Conservation (phyloP, 2,888 invertebrate genomes). For the Apomyelois bistriatella region DNA sequence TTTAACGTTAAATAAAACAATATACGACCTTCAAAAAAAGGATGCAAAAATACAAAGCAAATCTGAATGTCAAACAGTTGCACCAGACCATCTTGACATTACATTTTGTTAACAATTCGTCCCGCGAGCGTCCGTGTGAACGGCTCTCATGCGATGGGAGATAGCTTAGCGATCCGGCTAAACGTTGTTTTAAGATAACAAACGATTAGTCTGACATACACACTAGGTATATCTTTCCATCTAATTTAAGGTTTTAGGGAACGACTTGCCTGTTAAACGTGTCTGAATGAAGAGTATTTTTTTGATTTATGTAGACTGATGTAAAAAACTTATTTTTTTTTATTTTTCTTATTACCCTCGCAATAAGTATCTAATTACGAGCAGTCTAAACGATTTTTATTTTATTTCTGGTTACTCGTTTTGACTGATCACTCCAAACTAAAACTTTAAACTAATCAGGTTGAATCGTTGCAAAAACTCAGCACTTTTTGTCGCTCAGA, state of each 20-base stretch:
- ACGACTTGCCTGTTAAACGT: too few species aligned
- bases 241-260: neutral
- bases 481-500: too few species aligned
- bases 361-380: too few species aligned
- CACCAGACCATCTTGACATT: conserved; percentile 77
- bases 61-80: conserved; percentile 65
- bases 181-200: conserved; percentile 51
- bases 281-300: too few species aligned
- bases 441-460: too few species aligned
- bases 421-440: too few species aligned
- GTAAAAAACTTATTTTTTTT: too few species aligned
- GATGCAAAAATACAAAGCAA: conserved; percentile 50
- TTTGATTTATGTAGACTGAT: too few species aligned
- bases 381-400: too few species aligned
- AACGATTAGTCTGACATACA: conserved; percentile 35
- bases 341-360: too few species aligned
- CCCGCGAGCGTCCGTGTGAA: conserved; percentile 51
- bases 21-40: conserved; percentile 39
- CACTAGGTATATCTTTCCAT: conserved; percentile 6
- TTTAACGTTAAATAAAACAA: conserved; percentile 28
- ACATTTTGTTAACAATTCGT: conserved; percentile 66
- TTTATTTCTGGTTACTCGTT: too few species aligned
- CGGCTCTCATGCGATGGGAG: conserved; percentile 54
- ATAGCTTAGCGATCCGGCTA: conserved; percentile 54
- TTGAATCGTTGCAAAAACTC: too few species aligned